Evolutionary conservation across 2,113 vertebrate genomes (phyloP).

Genomic region (Oreochromis tanganicae): DNA sequence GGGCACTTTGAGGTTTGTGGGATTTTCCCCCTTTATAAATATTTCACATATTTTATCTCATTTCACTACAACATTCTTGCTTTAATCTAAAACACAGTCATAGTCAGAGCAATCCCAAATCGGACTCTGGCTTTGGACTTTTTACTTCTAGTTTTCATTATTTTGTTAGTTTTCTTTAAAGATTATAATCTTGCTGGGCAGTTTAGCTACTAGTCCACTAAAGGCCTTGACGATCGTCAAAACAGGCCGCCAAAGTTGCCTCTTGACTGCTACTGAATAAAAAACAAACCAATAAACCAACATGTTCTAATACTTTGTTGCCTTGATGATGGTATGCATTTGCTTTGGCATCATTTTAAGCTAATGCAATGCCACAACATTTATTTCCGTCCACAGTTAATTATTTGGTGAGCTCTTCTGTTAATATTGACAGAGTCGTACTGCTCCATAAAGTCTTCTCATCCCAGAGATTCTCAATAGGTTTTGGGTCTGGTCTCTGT

Average conservation of each 20-base stretch:
- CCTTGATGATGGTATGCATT: not conserved
- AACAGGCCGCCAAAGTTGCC: not conserved
- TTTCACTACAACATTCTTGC: not conserved
- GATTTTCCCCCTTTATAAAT: not conserved
- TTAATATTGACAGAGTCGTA: not conserved
- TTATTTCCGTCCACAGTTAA: not conserved
- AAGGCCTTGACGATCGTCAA: not conserved
- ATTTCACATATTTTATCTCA: not conserved
- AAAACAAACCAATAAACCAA: conserved; percentile 45
- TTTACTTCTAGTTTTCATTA: not conserved
- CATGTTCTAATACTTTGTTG: not conserved
- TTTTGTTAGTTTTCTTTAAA: not conserved
- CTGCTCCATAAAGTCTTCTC: not conserved
- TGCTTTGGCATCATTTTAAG: not conserved
- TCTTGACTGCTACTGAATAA: not conserved
- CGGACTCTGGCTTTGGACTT: not conserved
- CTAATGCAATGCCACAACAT: not conserved
- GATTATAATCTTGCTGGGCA: not conserved
- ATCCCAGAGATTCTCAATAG: not conserved
- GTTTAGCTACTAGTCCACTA: not conserved
- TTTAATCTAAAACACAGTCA: not conserved
- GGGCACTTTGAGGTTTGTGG: not conserved
- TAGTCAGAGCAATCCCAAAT: not conserved
- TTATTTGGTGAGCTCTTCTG: not conserved
- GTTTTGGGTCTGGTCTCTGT: not conserved